Evolutionary conservation across 2,888 invertebrate species (phyloP), one percentile per base, ranked within the genome.

Genomic region (Marronus borbonicus): DNA sequence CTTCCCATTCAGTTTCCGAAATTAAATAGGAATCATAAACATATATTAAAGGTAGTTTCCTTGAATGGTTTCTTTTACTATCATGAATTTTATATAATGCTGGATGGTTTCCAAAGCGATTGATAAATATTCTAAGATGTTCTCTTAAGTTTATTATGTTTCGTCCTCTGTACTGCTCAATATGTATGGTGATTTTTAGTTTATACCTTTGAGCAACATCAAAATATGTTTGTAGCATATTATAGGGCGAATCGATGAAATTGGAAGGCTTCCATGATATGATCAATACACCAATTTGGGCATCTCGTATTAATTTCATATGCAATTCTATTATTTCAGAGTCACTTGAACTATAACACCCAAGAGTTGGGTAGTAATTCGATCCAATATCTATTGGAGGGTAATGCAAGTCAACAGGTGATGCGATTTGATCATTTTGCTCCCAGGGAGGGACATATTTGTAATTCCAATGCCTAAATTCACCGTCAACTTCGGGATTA

Each of bases 11-110:
- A 7, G 85, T 85, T 0, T 89, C 86, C 5, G 89, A 87, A 17
- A 90, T 90, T 69, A 89, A 87, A 84, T 92, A 93, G 0, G 92
- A 92, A 84, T 93, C 92, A 83, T 93, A 92, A 39, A 93, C 88
- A 84, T 93, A 93, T 82, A 91, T 89, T 3, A 93, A 87, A 10
- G 93, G 92, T 7, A 90, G 82, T 49, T 87, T 81, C 44, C 85
- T 85, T 3, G 76, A 55, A 14, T 80, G 77, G 8, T 82, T 79
- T 0, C 83, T 82, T 79, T 83, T 87, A 77, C 89, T 88, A 76
- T 89, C 86, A 69, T 89, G 87, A 77, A 88, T 85, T 78, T 89
- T 88, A 82, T 91, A 92, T 58, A 92, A 88, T 0, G 92, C 91
- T 31, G 91, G 89, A 85, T 93, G 92, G 5, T 87, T 86, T 12